Conservation (phyloP, 2,888 invertebrate genomes). For the Phengaris arion region DNA sequence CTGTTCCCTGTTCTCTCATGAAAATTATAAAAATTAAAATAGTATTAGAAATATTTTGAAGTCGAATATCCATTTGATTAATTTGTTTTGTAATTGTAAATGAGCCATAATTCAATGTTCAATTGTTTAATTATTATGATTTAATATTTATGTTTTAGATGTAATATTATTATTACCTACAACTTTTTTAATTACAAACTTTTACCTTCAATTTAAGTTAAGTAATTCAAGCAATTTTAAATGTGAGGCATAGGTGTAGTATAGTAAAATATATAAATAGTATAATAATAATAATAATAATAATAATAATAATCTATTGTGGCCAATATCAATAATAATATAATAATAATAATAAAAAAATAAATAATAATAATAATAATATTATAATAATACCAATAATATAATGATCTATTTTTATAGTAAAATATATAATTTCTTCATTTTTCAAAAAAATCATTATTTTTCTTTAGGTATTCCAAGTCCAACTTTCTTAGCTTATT, state of each 20-base stretch:
- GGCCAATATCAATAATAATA: no score
- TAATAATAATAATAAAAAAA: no score
- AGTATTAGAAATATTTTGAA: not conserved
- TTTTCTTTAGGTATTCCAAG: no score
- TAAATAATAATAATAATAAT: no score
- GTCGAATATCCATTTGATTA: not conserved
- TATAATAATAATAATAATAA: no score
- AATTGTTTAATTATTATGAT: not conserved
- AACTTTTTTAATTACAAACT: no score
- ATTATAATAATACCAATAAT: no score
- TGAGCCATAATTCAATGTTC: not conserved
- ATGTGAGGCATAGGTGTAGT: not conserved
- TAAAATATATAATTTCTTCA: not conserved
- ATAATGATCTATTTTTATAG: no score
- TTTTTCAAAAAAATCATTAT: no score
- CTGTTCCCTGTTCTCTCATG: not conserved
- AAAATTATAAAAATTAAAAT: not conserved
- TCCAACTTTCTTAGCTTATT: no score
- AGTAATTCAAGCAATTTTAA: not conserved
- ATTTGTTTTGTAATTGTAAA: not conserved
- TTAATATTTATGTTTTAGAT: not conserved
- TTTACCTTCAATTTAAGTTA: no score
- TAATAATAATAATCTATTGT: no score
- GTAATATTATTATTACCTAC: not conserved
- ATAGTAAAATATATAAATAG: not conserved